phyloP scores from a whole-genome alignment of 2,113 vertebrate genomes.

The Hiodon alosoides region DNA sequence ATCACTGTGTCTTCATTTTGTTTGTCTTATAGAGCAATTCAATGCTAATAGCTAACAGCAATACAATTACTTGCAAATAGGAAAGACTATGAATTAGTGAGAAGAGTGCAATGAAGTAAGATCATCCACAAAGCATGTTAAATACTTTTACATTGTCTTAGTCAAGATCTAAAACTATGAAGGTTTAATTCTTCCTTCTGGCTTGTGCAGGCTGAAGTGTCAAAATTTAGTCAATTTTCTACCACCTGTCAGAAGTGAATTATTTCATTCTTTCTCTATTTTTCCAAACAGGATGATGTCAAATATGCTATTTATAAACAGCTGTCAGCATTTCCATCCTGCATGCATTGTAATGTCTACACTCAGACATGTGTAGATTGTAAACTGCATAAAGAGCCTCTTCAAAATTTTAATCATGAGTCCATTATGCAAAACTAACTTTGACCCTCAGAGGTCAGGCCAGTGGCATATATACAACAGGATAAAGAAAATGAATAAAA shows the following conservation, averaged over 20 bases:
- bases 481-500: constrained; percentile 8
- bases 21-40: constrained; percentile 5
- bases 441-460: background rate
- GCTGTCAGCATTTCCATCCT: too few species aligned
- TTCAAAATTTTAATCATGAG: background rate
- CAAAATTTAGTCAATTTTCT: too few species aligned
- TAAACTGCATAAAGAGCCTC: too few species aligned
- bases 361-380: too few species aligned
- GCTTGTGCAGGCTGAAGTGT: too few species aligned
- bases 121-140: background rate
- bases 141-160: background rate
- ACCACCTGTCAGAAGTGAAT: too few species aligned
- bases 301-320: too few species aligned
- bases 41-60: background rate
- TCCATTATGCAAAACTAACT: background rate
- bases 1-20: constrained; percentile 10
- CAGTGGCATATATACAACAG: background rate
- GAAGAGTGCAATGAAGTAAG: background rate
- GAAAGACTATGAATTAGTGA: background rate
- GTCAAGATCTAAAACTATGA: background rate
- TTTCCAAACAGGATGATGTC: too few species aligned
- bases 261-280: too few species aligned
- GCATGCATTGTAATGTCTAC: too few species aligned
- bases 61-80: background rate
- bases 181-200: background rate